Evolutionary conservation across 2,797 vertebrate genomes (phyloP).

Genomic region (Acanthopagrus latus): DNA sequence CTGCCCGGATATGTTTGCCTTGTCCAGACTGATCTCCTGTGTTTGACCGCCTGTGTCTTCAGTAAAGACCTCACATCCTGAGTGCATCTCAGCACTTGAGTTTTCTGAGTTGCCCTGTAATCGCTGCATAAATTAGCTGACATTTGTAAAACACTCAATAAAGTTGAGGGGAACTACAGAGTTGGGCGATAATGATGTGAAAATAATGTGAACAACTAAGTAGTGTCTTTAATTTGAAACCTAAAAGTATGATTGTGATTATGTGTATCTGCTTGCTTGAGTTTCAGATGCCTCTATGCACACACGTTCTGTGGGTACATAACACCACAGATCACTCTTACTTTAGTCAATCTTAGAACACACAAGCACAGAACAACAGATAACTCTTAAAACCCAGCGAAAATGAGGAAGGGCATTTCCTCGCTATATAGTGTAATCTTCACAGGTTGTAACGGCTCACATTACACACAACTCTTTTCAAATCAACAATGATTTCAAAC

Average conservation of each 20-base stretch:
- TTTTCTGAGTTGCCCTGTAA: too few species aligned
- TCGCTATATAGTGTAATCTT: conserved; percentile 13
- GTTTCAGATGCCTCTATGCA: conserved; percentile 8
- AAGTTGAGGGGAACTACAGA: not conserved
- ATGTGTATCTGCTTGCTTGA: not conserved
- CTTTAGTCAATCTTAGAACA: conserved; percentile 24
- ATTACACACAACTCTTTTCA: conserved; percentile 11
- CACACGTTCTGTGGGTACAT: not conserved
- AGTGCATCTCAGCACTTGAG: too few species aligned
- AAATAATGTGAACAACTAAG: conserved; percentile 1
- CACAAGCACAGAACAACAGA: conserved; percentile 16
- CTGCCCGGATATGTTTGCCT: too few species aligned
- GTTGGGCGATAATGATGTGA: not conserved
- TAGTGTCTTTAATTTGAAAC: conserved; percentile 1
- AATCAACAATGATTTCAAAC: conserved; percentile 3
- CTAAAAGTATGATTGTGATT: not conserved
- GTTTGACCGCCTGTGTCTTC: too few species aligned
- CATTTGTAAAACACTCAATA: conserved; percentile 9
- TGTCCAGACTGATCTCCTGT: too few species aligned
- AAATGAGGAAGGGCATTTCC: conserved; percentile 11
- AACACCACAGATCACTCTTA: not conserved
- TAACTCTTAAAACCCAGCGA: conserved; percentile 20
- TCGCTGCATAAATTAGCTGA: not conserved
- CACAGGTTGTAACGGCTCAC: conserved; percentile 13
- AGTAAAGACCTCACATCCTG: too few species aligned